These are phyloP conservation scores for Aleiodes testaceus DNA, from an alignment of 2,888 invertebrate genomes.

Conservation along the genomic window DNA sequence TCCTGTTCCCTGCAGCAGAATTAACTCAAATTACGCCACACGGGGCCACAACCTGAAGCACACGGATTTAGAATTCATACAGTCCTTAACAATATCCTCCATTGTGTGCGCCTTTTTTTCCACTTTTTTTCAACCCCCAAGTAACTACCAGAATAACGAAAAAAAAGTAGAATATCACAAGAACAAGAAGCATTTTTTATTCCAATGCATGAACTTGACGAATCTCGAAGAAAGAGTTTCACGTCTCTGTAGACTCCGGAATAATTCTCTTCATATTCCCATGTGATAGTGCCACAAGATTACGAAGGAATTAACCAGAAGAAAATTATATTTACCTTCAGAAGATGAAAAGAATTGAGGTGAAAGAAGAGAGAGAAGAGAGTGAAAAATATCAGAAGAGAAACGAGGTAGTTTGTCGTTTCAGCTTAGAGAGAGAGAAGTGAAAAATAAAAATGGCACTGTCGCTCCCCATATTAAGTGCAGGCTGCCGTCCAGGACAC, in stretches of 20 bases:
- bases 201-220: neutral
- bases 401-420: conserved; percentile 43
- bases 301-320: conserved; percentile 15
- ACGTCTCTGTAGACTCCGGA: neutral
- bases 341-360: neutral
- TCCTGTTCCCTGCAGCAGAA: conserved; percentile 68
- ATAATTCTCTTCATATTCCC: conserved; percentile 14
- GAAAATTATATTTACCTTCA: conserved; percentile 24
- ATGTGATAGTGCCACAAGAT: neutral
- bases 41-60: conserved; percentile 59
- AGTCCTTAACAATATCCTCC: conserved; percentile 63
- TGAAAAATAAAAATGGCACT: conserved; percentile 69
- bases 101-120: conserved; percentile 28
- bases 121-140: neutral
- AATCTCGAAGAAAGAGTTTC: conserved; percentile 27
- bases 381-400: conserved; percentile 44
- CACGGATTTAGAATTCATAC: conserved; percentile 68
- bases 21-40: conserved; percentile 71
- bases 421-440: conserved; percentile 43
- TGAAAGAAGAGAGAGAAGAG: conserved; percentile 37
- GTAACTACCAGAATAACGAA: neutral
- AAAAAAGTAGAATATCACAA: neutral
- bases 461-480: conserved; percentile 70
- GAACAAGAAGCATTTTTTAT: conserved; percentile 10
- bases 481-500: conserved; percentile 66